Base-by-base conservation (phyloP, 2,888 invertebrate genomes). In the Drosophila kokeensis region DNA sequence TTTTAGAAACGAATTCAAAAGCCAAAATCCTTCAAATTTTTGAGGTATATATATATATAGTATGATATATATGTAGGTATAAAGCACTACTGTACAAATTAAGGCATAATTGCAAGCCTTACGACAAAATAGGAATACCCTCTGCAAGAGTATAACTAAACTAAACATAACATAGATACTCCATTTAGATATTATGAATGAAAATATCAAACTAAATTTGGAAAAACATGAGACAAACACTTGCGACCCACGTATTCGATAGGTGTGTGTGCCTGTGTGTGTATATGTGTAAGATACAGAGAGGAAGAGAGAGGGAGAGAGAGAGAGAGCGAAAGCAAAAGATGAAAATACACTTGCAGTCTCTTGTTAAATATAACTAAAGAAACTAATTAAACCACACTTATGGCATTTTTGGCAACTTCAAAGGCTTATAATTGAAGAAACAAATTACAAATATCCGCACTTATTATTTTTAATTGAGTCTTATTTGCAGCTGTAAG, bases 121-220 rank as follows among this genome's bases (percentile, higher is more conserved):
- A 13, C 2, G 45, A 45, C 15, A 29, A 11, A 40, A 24, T 24
- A 13, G 1, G 7, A 4, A 8, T 45, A 45, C 45, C 7, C 13
- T 24, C 45, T 45, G 45, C 61, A 71, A 40, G 15, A 38, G 57
- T 38, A 53, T 30, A 11, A 38, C 50, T 40, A 58, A n/a, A n/a
- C 15, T 48, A 45, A 48, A 11, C 40, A 38, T 10, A 38, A 69
- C 52, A 60, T 38, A 48, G 42, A 60, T 60, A 69, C 36, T 30
- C 45, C 70, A 69, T 69, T 69, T 69, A 58, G 50, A 58, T 69
- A 69, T 69, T 50, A 59, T 42, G 58, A 53, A 45, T 55, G 58
- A 58, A 65, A 34, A 49, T 49, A 69, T 27, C 18, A 48, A 48
- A 48, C 29, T 45, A 53, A 52, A 57, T 24, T n/a, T 21, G 32